phyloP scores from a whole-genome alignment of 1,140 invertebrate genomes.

The Harlomillsia oculata region DNA sequence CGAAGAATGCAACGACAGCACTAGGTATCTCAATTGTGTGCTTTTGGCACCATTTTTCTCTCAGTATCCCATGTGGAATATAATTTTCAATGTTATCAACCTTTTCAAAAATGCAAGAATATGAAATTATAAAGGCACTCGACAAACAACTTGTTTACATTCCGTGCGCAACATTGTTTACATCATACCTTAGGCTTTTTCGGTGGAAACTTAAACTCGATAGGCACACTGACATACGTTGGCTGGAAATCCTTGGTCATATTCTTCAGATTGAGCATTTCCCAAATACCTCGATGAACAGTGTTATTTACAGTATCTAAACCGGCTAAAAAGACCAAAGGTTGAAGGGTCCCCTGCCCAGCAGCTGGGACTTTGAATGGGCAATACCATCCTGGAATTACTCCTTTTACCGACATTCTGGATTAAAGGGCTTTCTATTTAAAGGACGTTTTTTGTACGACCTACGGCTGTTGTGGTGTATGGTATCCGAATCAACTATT shows the following conservation, averaged over 20 bases:
- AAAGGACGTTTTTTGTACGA: too few species aligned
- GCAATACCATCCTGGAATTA: constrained; percentile 18
- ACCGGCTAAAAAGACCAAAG: constrained; percentile 73
- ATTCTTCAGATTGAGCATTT: constrained; percentile 68
- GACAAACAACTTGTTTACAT: too few species aligned
- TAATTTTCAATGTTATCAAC: constrained; percentile 89
- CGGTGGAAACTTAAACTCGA: constrained; percentile 75
- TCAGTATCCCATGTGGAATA: constrained; percentile 90
- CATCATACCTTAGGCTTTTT: constrained; percentile 67
- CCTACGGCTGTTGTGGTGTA: too few species aligned
- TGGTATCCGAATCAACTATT: too few species aligned
- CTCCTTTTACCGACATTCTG: too few species aligned
- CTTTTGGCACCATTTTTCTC: constrained; percentile 91
- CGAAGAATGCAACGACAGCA: constrained; percentile 87
- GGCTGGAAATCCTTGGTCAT: constrained; percentile 73
- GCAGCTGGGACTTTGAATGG: constrained; percentile 17
- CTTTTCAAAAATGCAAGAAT: constrained; percentile 44
- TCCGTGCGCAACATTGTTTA: not conserved
- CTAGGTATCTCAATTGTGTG: constrained; percentile 82
- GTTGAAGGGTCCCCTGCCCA: constrained; percentile 60
- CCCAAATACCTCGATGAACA: constrained; percentile 82
- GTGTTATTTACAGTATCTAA: constrained; percentile 74
- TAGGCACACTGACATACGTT: constrained; percentile 46
- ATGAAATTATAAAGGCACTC: not conserved
- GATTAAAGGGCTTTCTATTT: not conserved